Evolutionary conservation across 2,888 invertebrate genomes (phyloP).

Genomic region (Callosobruchus maculatus): DNA sequence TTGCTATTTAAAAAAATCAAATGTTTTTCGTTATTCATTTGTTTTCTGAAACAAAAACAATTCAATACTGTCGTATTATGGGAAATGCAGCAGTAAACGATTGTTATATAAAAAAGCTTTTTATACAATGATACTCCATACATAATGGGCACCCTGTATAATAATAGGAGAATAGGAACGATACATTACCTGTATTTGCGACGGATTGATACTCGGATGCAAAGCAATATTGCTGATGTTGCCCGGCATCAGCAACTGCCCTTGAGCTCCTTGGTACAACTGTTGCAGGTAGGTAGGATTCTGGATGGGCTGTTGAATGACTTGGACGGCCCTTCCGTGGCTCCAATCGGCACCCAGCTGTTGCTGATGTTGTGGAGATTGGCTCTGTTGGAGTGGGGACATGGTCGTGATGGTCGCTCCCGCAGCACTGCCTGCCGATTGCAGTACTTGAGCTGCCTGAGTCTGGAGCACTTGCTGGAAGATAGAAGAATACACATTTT

Average conservation of each 20-base stretch:
- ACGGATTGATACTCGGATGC: constrained; percentile 72
- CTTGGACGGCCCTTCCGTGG: constrained; percentile 68
- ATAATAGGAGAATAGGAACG: too few relatives aligned
- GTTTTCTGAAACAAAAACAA: too few relatives aligned
- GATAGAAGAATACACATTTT: background rate
- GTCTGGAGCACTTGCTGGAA: constrained; percentile 47
- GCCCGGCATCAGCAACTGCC: constrained; percentile 76
- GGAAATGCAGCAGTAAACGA: too few relatives aligned
- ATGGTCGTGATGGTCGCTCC: constrained; percentile 69
- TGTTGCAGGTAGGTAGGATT: constrained; percentile 75
- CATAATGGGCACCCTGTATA: too few relatives aligned
- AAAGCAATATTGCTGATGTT: constrained; percentile 72
- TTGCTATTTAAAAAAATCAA: too few relatives aligned
- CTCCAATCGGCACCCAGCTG: constrained; percentile 66
- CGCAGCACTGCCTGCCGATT: constrained; percentile 37
- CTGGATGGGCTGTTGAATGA: constrained; percentile 78
- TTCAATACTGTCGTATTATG: too few relatives aligned
- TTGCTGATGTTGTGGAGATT: constrained; percentile 49
- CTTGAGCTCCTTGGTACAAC: constrained; percentile 77
- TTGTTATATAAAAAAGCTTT: too few relatives aligned
- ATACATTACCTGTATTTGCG: constrained; percentile 70
- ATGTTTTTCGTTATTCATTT: too few relatives aligned
- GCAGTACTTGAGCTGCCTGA: constrained; percentile 46
- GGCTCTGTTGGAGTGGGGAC: constrained; percentile 69
- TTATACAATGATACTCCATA: too few relatives aligned